phyloP scores from a whole-genome alignment of 1,140 invertebrate species.

The Luehdorfia chinensis region DNA sequence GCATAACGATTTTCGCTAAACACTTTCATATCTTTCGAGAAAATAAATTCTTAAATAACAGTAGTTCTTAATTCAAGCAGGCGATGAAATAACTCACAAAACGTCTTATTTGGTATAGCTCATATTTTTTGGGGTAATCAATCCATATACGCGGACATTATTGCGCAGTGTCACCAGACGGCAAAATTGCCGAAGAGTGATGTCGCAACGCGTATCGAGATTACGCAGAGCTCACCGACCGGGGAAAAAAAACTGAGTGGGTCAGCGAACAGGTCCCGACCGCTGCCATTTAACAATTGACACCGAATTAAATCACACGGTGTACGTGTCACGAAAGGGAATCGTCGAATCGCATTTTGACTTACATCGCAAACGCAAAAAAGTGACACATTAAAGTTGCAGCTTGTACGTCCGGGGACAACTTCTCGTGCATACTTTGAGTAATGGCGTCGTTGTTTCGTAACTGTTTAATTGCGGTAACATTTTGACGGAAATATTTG shows the following conservation, averaged over 20 bases:
- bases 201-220: slow-evolving; percentile 33
- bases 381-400: neutral
- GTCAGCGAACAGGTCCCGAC: slow-evolving; percentile 41
- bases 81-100: neutral
- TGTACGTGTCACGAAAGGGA: slow-evolving; percentile 18
- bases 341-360: neutral
- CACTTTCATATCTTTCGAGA: no score
- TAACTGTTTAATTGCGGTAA: slow-evolving; percentile 8
- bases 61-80: neutral
- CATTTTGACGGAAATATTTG: slow-evolving; percentile 3
- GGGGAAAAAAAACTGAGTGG: slow-evolving; percentile 42
- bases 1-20: no score
- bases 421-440: neutral
- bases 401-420: neutral
- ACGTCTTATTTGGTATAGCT: slow-evolving; percentile 5
- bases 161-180: slow-evolving; percentile 22
- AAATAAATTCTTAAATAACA: neutral
- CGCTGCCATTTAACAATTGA: slow-evolving; percentile 33
- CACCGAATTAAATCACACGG: slow-evolving; percentile 20
- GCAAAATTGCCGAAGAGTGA: slow-evolving; percentile 26
- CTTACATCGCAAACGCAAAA: neutral
- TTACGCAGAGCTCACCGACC: slow-evolving; percentile 19
- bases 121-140: slow-evolving; percentile 3
- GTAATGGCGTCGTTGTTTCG: neutral
- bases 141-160: slow-evolving; percentile 17